Evolutionary conservation across 2,797 vertebrate genomes (phyloP), one percentile per base, ranked within the genome.

Genomic region (Tenualosa thibaudeaui): DNA sequence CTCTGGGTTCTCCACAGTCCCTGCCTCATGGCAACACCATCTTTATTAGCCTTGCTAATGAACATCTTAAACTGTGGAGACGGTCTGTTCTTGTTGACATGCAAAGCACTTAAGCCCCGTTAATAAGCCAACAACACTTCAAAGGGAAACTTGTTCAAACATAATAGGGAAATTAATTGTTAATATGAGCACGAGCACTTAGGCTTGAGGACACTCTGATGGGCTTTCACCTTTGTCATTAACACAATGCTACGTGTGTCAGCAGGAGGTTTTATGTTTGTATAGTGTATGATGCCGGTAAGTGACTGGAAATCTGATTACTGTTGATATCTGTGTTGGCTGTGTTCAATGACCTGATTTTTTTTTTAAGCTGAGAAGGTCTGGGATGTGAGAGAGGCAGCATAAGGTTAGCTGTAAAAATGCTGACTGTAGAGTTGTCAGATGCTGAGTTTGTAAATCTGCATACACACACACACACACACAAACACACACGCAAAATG

Each of bases 371-470:
- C 71, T 78, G 19, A 78, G 37, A 78, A 46, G 15, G 71, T 0
- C 7, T 78, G 71, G 71, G 19, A 78, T 43, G 71, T 78, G 40
- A 46, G 71, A 31, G 71, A 37, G 22, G 40, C 40, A 46, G 40
- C 71, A 78, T 78, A 78, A 78, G 71, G 71, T 78, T 78, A 78
- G 71, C 71, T 22, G 71, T 46, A 43, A 78, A 78, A 37, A 78
- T 78, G 71, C 71, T 78, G 71, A 78, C 71, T 40, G 40, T 22
- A 43, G 17, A 22, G 71, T 78, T 78, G 71, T 46, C 40, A 78
- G 17, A 46, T 78, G 71, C 71, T 78, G 71, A 78, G 71, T 37
- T 78, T 19, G 71, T 78, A 78, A 78, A 78, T 78, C 40, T 78
- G 71, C 71, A 75, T 68, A 68, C 12, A 71, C 26, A 71, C 65